A percentile compares a stretch with the other conserved stretches of the same genome.
Evolutionary conservation across 2,797 vertebrate genomes (phyloP).

Genomic region (Darevskia nairensis): DNA sequence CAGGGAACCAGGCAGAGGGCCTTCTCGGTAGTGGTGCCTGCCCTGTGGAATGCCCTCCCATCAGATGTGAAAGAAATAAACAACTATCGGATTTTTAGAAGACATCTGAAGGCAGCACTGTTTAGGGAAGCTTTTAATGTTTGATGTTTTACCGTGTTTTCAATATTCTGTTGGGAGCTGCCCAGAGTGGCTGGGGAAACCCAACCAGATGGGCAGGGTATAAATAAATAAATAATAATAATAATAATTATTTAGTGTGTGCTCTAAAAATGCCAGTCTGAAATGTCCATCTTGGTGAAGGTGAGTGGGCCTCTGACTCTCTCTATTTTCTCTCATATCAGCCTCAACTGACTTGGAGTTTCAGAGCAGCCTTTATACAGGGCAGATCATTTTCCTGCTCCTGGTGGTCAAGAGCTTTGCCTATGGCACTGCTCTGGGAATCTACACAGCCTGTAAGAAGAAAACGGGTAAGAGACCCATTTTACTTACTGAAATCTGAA

Average conservation of each 20-base stretch:
- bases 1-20: too few relatives aligned
- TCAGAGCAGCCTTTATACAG: constrained; percentile 1
- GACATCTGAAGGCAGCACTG: too few relatives aligned
- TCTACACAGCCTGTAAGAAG: constrained; percentile 3
- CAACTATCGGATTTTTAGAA: too few relatives aligned
- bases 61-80: too few relatives aligned
- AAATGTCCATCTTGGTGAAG: neutral
- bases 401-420: constrained; percentile 22
- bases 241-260: too few relatives aligned
- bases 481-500: neutral
- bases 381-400: constrained; percentile 21
- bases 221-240: too few relatives aligned
- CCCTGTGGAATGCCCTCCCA: too few relatives aligned
- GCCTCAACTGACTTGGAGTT: neutral
- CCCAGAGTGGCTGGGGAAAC: too few relatives aligned
- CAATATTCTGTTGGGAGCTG: too few relatives aligned
- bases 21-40: rapidly evolving
- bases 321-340: neutral
- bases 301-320: neutral
- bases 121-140: too few relatives aligned
- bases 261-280: neutral
- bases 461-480: neutral
- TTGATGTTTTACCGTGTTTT: too few relatives aligned
- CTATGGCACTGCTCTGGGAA: neutral
- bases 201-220: too few relatives aligned